Conservation (phyloP, 2,113 vertebrate genomes). For the Greenwoodochromis staneri region DNA sequence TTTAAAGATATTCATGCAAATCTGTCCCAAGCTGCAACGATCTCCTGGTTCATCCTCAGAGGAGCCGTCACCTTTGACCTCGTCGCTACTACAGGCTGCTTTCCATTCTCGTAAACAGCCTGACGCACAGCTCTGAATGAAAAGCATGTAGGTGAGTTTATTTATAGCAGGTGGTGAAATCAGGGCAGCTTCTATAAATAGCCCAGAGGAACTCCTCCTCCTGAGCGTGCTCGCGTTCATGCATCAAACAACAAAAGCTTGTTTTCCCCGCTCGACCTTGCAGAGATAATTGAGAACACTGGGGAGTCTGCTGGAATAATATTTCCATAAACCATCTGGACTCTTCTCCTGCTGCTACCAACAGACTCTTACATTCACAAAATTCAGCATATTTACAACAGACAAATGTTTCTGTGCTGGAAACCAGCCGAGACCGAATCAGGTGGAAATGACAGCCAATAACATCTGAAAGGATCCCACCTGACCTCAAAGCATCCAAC, state of each 20-base stretch:
- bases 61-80: background rate
- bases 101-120: background rate
- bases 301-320: background rate
- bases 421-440: background rate
- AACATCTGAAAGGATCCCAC: background rate
- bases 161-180: slow-evolving; percentile 21
- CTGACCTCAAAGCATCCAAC: background rate
- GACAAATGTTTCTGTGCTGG: background rate
- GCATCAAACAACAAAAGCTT: background rate
- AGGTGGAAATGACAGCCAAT: background rate
- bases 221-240: background rate
- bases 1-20: background rate
- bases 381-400: background rate
- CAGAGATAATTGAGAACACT: background rate
- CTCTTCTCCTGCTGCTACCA: background rate
- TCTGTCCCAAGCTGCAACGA: background rate
- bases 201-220: slow-evolving; percentile 24
- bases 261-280: background rate
- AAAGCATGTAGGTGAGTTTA: background rate
- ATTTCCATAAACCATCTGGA: background rate
- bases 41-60: background rate
- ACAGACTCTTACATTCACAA: background rate
- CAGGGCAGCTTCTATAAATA: slow-evolving; percentile 39
- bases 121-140: background rate
- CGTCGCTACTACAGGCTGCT: background rate